Conservation (phyloP, 64 coral and sea anemone genomes). For the Trachythela sp. region DNA sequence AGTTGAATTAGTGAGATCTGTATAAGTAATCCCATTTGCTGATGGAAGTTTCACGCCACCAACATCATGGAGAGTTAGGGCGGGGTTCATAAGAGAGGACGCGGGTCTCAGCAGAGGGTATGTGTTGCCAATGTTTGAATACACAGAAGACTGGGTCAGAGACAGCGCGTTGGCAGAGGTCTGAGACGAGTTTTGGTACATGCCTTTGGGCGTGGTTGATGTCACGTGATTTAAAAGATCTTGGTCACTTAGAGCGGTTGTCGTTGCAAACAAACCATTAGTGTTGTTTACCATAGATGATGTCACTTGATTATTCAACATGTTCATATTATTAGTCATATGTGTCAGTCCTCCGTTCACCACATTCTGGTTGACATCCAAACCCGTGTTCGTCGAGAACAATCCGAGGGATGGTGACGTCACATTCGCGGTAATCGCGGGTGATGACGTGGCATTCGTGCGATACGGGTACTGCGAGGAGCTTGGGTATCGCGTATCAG, state of each 20-base stretch:
- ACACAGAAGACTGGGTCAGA: not conserved
- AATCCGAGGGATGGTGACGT: not conserved
- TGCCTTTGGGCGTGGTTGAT: not conserved
- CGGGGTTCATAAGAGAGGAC: not conserved
- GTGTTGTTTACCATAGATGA: conserved; percentile 4
- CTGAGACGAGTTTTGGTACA: not conserved
- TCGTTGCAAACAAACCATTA: not conserved
- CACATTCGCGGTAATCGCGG: not conserved
- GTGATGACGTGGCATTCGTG: not conserved
- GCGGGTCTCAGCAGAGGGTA: not conserved
- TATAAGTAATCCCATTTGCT: not conserved
- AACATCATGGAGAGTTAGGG: not conserved
- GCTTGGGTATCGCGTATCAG: not conserved
- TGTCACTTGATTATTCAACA: conserved; percentile 5
- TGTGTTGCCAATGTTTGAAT: conserved; percentile 1
- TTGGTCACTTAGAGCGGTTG: not conserved
- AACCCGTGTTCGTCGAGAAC: not conserved
- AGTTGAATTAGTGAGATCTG: not conserved
- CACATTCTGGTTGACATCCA: not conserved
- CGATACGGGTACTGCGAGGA: not conserved
- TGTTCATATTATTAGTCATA: not conserved
- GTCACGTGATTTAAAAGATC: conserved; percentile 10
- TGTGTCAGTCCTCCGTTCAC: conserved; percentile 4
- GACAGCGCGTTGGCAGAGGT: not conserved
- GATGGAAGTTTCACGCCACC: not conserved